Evolutionary conservation across 2,888 invertebrate species (phyloP), one percentile per base, ranked within the genome.

Genomic region (Frankliniella intonsa): DNA sequence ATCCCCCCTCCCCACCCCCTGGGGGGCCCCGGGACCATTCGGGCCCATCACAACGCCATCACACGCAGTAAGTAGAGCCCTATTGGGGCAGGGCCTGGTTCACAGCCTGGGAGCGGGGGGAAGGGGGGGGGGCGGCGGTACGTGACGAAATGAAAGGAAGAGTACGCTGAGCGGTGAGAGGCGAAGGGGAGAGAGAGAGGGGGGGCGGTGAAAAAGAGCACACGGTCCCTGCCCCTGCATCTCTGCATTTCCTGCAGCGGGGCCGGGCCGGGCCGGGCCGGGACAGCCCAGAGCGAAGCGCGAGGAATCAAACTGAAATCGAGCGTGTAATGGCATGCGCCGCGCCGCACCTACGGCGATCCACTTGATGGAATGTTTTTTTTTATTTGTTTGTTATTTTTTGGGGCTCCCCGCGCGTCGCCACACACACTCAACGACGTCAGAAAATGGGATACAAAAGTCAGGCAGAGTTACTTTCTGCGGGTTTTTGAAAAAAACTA

Each of bases 91-190:
- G 62, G 14, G 62, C 62, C 55, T 55, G 55, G 55, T 17, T 38
- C 38, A 38, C 38, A 38, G 38, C 38, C 38, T 38, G 38, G 38
- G 38, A n/a, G n/a, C n/a, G n/a, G 38, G 38, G 38, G 38, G 38
- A 2, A 5, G 38, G 38, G 38, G 38, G 3, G 38, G 38, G 38
- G 38, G 38, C 5, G 38, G n/a, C n/a, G 9, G 8, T 8, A 25
- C 69, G 69, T 76, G 69, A 76, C 69, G 25, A 76, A 76, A 76
- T 76, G 25, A 76, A 76, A 76, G 69, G 22, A 76, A 25, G 22
- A 69, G 8, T 22, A 25, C 1, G 25, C 11, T 12, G 25, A 3
- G 25, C 19, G 69, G 22, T 19, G 69, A 22, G n/a, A 19, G n/a
- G 65, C 9, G 69, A 69, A 8, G 17, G 55, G 7, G 55, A 55